A percentile compares a stretch with the other conserved stretches of the same genome.
Conservation (phyloP, 2,888 invertebrate species). For the Zelleria hepariella region DNA sequence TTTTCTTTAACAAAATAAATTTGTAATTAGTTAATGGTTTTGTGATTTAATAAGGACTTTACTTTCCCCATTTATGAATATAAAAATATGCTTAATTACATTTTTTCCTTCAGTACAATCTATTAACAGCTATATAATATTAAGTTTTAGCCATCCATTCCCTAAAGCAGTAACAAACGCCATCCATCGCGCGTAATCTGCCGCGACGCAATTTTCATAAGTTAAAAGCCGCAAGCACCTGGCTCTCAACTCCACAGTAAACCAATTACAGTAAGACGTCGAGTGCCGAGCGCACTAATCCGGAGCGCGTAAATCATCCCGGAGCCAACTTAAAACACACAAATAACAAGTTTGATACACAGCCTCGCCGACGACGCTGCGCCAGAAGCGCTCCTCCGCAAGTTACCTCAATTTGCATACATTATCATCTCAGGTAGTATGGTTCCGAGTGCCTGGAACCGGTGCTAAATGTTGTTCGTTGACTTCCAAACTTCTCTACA, state of each 20-base stretch:
- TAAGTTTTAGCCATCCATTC: no score
- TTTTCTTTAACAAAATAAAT: background rate
- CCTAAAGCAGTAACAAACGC: background rate
- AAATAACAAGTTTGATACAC: conserved; percentile 70
- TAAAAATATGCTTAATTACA: no score
- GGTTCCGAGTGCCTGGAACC: conserved; percentile 4
- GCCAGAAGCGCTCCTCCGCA: conserved; percentile 32
- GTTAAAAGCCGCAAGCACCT: conserved; percentile 34
- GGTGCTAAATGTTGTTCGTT: conserved; percentile 10
- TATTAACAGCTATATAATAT: no score
- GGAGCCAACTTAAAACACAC: conserved; percentile 56
- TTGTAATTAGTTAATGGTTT: background rate
- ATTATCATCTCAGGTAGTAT: conserved; percentile 67
- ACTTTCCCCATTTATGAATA: no score
- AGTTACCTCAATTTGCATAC: conserved; percentile 67
- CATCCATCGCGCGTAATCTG: conserved; percentile 15
- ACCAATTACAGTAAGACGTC: conserved; percentile 45
- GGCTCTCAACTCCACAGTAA: conserved; percentile 35
- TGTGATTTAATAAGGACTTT: background rate
- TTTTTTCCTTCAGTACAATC: no score
- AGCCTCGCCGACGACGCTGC: conserved; percentile 22
- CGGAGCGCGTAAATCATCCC: conserved; percentile 50
- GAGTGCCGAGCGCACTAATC: conserved; percentile 24
- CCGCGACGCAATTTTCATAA: conserved; percentile 8
- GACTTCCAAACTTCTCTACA: conserved; percentile 5